A percentile compares a stretch with the other conserved stretches of the same genome.
These are phyloP conservation scores for Orchesellides sinensis DNA, from an alignment of 2,888 invertebrate genomes.

Conservation along the genomic window DNA sequence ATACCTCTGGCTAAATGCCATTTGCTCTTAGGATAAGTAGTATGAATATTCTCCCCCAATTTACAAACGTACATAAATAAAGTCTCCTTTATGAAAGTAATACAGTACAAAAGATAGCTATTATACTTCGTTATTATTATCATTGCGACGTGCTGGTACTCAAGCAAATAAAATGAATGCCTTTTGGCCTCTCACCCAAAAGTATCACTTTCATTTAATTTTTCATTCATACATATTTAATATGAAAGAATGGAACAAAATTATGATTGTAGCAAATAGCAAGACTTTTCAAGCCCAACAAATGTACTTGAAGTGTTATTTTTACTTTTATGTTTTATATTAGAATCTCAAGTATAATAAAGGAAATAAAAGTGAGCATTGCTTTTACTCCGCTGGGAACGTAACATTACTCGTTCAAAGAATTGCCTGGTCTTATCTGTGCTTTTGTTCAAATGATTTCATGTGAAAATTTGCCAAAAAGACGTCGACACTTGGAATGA, in stretches of 20 bases:
- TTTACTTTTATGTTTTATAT: too few species aligned
- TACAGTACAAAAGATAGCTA: too few species aligned
- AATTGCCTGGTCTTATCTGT: neutral
- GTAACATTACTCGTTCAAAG: neutral
- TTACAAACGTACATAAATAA: too few species aligned
- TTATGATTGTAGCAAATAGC: neutral
- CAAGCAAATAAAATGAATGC: constrained; percentile 54
- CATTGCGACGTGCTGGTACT: constrained; percentile 25
- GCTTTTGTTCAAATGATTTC: constrained; percentile 26
- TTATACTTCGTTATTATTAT: constrained; percentile 19
- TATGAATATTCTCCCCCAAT: too few species aligned
- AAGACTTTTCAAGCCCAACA: neutral
- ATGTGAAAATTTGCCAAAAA: constrained; percentile 53
- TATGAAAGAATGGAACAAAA: neutral
- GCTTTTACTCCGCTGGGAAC: too few species aligned
- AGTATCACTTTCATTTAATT: constrained; percentile 40
- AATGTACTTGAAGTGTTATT: too few species aligned
- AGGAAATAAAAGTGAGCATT: too few species aligned
- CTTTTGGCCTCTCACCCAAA: constrained; percentile 53
- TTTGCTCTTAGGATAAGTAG: too few species aligned
- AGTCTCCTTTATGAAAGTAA: too few species aligned
- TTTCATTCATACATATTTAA: constrained; percentile 37
- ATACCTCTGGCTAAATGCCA: too few species aligned
- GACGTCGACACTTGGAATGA: neutral
- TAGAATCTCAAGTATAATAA: too few species aligned